phyloP scores from a whole-genome alignment of 2,113 vertebrate genomes.

The Lipophrys pholis region DNA sequence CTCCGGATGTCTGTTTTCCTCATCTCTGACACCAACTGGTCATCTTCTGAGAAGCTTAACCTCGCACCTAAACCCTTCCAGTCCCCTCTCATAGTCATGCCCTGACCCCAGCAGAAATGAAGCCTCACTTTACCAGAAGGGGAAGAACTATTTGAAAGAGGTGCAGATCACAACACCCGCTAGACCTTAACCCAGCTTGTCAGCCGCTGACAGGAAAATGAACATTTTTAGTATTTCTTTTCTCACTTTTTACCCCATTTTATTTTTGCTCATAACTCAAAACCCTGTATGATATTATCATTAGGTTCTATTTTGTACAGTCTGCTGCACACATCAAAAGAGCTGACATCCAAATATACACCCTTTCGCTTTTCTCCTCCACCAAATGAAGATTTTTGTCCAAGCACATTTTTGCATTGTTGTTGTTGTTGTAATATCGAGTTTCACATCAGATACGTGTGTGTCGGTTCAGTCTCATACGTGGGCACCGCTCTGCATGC shows the following conservation, averaged over 20 bases:
- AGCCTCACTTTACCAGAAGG: neutral
- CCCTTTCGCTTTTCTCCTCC: neutral
- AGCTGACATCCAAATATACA: neutral
- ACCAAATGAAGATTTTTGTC: neutral
- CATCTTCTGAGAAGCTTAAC: neutral
- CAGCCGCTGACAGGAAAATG: neutral
- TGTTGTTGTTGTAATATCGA: neutral
- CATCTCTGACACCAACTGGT: neutral
- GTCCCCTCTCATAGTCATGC: neutral
- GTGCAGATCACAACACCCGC: neutral
- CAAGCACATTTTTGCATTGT: neutral
- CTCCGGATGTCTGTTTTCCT: neutral
- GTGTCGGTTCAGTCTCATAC: neutral
- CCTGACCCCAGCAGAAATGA: neutral
- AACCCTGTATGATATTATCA: neutral
- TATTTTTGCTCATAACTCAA: neutral
- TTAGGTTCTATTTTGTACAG: neutral
- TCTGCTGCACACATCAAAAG: neutral
- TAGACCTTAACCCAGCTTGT: neutral
- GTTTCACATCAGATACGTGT: conserved; percentile 1
- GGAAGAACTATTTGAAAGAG: neutral
- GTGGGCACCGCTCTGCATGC: neutral
- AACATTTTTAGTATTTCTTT: neutral
- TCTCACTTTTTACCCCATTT: too few species aligned
- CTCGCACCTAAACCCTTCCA: neutral